Evolutionary conservation across 2,888 invertebrate species (phyloP), one percentile per base, ranked within the genome.

Genomic region (Malthinus flaveolus): DNA sequence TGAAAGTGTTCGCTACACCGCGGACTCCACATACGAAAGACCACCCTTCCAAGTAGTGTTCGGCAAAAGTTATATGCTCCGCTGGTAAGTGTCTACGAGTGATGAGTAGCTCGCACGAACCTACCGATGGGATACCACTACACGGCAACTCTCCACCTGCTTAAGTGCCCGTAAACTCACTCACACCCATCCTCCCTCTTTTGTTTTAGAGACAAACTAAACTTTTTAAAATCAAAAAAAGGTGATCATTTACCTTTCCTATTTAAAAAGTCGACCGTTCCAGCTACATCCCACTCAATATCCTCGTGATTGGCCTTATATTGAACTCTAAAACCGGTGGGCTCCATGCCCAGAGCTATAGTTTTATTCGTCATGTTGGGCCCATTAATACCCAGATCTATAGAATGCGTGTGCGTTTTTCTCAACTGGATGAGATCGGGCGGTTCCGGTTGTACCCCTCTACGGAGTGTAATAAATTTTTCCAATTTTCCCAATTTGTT

Each of bases 391-490:
- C 68, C 69, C 37, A 78, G 61, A 52, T 71, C 71, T 13, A 76
- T 50, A 9, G 70, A 61, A 58, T 73, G 67, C 0, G 70, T 61
- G 46, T 68, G 71, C n/a, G 68, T 69, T 0, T 71, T 73, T 31
- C 63, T 60, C 45, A 75, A 51, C 35, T 71, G 66, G 8, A 78
- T 56, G 32, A 62, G 63, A 12, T 66, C 62, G 5, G 86, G 86
- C 1, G 79, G 74, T 3, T 79, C 76, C 0, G 86, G 85, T 66
- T 83, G 82, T 1, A 75, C 75, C 10, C 85, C 85, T 66, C 81
- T 76, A 47, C 80, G 78, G 45, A 86, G 71, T 1, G 73, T 76
- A 51, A 83, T 81, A 10, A 75, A 73, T 11, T 81, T 79, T 61
- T 82, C 81, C 46, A 83, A 73, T 44, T 73, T 74, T 11, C 85